These are phyloP conservation scores for Cosmia trapezina DNA, from an alignment of 2,888 invertebrate species.

Conservation along the genomic window DNA sequence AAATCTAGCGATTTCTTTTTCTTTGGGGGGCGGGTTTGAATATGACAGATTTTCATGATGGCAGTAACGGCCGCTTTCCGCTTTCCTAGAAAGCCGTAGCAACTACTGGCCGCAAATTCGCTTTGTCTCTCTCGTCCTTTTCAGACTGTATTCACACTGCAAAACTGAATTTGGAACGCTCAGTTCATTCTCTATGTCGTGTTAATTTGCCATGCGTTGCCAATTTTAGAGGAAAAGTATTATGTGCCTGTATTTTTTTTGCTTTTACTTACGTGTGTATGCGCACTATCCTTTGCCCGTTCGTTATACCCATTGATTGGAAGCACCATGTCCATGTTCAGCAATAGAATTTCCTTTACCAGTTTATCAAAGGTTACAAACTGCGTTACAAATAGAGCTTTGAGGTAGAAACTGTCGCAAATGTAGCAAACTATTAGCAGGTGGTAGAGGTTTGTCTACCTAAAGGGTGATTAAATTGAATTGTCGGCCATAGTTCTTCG, in stretches of 20 bases:
- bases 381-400: neutral
- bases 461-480: conserved; percentile 7
- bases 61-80: too few relatives aligned
- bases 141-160: too few relatives aligned
- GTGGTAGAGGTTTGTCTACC: neutral
- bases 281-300: neutral
- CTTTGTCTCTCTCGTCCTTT: too few relatives aligned
- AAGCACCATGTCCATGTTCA: neutral
- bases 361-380: neutral
- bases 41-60: too few relatives aligned
- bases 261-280: too few relatives aligned
- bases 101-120: too few relatives aligned
- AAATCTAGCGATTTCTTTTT: too few relatives aligned
- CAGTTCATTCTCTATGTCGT: too few relatives aligned
- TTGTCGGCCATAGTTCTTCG: neutral
- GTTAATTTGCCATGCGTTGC: too few relatives aligned
- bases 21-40: too few relatives aligned
- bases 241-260: neutral
- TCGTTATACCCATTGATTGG: neutral
- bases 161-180: too few relatives aligned
- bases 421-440: neutral
- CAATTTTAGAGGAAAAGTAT: neutral
- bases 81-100: too few relatives aligned
- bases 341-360: neutral
- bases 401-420: neutral